Evolutionary conservation across 2,113 vertebrate species (phyloP).

Genomic region (Solea solea): DNA sequence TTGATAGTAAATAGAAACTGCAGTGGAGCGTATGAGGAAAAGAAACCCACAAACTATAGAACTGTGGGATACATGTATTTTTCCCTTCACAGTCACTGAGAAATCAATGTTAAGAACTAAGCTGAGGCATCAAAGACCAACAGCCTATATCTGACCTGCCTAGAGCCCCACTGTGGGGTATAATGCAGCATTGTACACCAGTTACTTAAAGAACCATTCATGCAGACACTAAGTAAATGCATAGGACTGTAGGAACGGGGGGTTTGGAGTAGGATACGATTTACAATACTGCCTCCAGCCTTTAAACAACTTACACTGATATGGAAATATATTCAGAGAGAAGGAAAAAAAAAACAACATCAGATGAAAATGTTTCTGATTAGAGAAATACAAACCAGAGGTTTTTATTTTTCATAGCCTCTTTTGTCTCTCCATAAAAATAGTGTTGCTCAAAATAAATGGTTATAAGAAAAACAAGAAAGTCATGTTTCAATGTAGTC

Average conservation of each 20-base stretch:
- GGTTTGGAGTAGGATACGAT: conserved; percentile 52
- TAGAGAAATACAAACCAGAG: conserved; percentile 85
- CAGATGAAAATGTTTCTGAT: conserved; percentile 75
- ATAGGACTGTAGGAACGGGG: conserved; percentile 70
- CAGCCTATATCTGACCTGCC: conserved; percentile 77
- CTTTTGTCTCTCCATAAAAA: conserved; percentile 84
- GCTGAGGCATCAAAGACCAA: conserved; percentile 75
- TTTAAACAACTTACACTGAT: conserved; percentile 66
- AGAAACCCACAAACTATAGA: conserved; percentile 65
- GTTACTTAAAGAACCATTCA: conserved; percentile 80
- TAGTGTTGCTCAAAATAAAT: conserved; percentile 82
- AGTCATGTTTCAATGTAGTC: conserved; percentile 76
- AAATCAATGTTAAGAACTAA: conserved; percentile 73
- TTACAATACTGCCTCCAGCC: conserved; percentile 66
- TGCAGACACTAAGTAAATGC: conserved; percentile 76
- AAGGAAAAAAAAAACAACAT: conserved; percentile 60
- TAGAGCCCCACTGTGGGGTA: conserved; percentile 78
- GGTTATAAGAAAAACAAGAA: conserved; percentile 66
- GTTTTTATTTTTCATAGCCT: conserved; percentile 80
- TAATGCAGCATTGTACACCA: conserved; percentile 80
- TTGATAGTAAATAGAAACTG: conserved; percentile 19
- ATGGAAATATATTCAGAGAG: conserved; percentile 55
- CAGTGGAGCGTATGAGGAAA: conserved; percentile 53
- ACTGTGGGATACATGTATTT: conserved; percentile 72
- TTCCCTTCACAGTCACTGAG: conserved; percentile 68